Percentiles rank a stretch among this genome's conserved stretches.
phyloP scores from a whole-genome alignment of 2,888 invertebrate genomes.

The Nephrotoma appendiculata region DNA sequence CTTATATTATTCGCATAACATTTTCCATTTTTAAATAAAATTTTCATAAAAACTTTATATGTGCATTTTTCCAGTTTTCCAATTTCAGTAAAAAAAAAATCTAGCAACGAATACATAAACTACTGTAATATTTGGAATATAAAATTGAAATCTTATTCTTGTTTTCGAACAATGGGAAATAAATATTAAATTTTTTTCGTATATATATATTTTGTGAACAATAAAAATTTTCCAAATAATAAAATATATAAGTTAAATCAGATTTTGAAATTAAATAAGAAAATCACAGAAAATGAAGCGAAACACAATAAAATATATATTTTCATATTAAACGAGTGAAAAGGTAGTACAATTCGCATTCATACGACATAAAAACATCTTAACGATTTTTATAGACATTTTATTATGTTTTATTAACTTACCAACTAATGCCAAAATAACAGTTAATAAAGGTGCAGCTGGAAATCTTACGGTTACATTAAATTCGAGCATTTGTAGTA shows the following conservation, averaged over 20 bases:
- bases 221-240: not conserved
- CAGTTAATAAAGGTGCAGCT: slow-evolving; percentile 90
- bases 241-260: not conserved
- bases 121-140: not conserved
- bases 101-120: not conserved
- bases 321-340: not conserved
- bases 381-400: not conserved
- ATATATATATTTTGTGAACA: not conserved
- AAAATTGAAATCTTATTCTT: not conserved
- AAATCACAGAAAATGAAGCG: not conserved
- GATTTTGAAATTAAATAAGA: not conserved
- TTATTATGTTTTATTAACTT: slow-evolving; percentile 35
- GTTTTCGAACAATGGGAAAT: not conserved
- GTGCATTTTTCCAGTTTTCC: not conserved
- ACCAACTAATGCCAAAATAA: slow-evolving; percentile 96
- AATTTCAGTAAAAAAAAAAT: not conserved
- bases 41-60: not conserved
- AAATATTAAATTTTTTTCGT: not conserved
- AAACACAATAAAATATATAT: not conserved
- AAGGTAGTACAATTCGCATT: not conserved
- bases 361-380: not conserved
- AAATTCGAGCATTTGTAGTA: slow-evolving; percentile 95
- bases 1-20: not conserved
- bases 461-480: slow-evolving; percentile 90
- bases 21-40: not conserved